These are phyloP conservation scores for Umimayanthus kanabou DNA, from an alignment of 92 coral and sea anemone genomes.

Conservation along the genomic window DNA sequence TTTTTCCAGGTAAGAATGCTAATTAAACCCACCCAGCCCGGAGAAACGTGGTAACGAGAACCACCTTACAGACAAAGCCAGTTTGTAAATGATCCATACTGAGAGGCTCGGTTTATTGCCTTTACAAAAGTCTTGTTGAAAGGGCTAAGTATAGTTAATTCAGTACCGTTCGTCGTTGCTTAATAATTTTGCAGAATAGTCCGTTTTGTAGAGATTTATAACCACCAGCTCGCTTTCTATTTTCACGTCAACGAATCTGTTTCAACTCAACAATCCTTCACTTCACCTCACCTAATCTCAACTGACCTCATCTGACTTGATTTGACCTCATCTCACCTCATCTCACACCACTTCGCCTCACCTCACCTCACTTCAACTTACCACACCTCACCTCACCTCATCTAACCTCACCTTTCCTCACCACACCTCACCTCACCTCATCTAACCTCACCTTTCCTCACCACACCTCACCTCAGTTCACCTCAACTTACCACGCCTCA, in stretches of 20 bases:
- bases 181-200: neutral
- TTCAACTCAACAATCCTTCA: neutral
- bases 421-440: neutral
- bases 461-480: neutral
- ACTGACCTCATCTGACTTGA: neutral
- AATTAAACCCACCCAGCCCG: neutral
- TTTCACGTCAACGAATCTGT: neutral
- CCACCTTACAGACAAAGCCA: no score
- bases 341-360: neutral
- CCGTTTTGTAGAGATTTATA: neutral
- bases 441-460: neutral
- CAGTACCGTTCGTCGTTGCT: neutral
- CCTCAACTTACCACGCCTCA: neutral
- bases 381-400: neutral
- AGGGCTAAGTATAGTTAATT: no score
- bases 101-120: no score
- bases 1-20: slow-evolving; percentile 39
- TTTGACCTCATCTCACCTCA: neutral
- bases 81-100: neutral
- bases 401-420: neutral
- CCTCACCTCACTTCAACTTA: neutral
- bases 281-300: neutral
- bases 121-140: no score
- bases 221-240: neutral
- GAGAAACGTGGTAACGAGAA: neutral